phyloP scores from a whole-genome alignment of 2,888 invertebrate species.

The Pachycephus smyrnensis region DNA sequence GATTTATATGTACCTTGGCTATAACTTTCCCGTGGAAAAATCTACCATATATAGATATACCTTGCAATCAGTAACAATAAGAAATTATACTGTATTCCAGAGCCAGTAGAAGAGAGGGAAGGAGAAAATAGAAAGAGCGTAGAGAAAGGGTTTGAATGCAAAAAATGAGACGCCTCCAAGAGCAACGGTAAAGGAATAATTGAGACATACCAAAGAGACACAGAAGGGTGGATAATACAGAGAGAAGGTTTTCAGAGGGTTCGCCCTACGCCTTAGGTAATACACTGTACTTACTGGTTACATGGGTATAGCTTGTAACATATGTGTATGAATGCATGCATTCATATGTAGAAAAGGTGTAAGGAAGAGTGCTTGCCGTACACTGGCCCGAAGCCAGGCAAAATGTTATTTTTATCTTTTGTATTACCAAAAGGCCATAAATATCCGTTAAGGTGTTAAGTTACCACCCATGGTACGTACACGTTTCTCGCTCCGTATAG shows the following conservation, averaged over 20 bases:
- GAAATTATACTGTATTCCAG: not conserved
- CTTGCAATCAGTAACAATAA: not conserved
- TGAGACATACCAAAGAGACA: constrained; percentile 29
- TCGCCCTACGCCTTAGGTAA: constrained; percentile 24
- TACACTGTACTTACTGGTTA: constrained; percentile 3
- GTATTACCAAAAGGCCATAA: constrained; percentile 42
- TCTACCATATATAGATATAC: too few relatives aligned
- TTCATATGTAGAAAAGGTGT: not conserved
- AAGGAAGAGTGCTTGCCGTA: not conserved
- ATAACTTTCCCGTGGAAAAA: too few relatives aligned
- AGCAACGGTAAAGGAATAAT: constrained; percentile 24
- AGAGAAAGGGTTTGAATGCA: too few relatives aligned
- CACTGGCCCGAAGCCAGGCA: constrained; percentile 30
- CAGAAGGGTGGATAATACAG: constrained; percentile 19
- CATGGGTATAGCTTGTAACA: not conserved
- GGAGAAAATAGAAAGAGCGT: not conserved
- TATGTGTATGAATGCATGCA: not conserved
- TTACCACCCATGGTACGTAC: constrained; percentile 40
- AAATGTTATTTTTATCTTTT: constrained; percentile 42
- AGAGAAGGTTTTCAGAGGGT: constrained; percentile 25
- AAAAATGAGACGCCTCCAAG: not conserved
- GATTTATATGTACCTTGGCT: not conserved
- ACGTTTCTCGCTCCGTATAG: constrained; percentile 19
- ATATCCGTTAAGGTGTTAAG: constrained; percentile 46
- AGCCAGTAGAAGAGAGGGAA: not conserved